phyloP scores from a whole-genome alignment of 2,888 invertebrate species.

The Cotesia congregata region DNA sequence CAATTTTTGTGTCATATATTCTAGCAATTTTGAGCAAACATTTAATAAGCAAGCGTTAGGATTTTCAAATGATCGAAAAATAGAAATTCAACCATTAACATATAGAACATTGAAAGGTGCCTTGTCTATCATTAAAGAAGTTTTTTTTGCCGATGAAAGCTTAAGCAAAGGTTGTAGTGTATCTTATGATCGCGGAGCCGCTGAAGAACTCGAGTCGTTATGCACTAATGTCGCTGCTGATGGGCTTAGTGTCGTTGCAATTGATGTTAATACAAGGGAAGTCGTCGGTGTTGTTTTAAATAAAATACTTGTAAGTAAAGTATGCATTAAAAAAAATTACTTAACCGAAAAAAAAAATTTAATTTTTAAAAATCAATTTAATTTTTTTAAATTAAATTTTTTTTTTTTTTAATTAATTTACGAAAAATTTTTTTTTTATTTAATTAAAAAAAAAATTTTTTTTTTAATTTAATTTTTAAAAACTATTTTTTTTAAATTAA shows the following conservation, averaged over 20 bases:
- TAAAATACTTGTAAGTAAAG: constrained; percentile 76
- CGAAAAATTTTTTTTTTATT: no score
- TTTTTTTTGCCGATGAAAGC: constrained; percentile 76
- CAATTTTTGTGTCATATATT: no score
- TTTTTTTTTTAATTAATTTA: no score
- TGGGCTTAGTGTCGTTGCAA: constrained; percentile 77
- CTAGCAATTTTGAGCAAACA: no score
- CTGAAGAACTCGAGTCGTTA: constrained; percentile 75
- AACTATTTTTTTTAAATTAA: no score
- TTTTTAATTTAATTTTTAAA: no score
- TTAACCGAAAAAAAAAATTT: no score
- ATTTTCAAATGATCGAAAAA: constrained; percentile 68
- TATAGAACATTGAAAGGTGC: constrained; percentile 74
- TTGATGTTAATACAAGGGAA: constrained; percentile 72
- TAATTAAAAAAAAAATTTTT: no score
- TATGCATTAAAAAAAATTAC: no score
- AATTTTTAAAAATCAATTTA: no score
- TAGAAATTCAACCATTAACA: constrained; percentile 75
- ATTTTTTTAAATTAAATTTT: no score
- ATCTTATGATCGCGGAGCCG: constrained; percentile 72
- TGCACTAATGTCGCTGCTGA: constrained; percentile 76
- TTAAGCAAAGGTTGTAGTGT: constrained; percentile 75
- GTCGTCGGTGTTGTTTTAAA: constrained; percentile 78
- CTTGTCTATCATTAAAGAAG: constrained; percentile 73
- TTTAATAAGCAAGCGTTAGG: no score